Evolutionary conservation across 2,797 vertebrate species (phyloP).

Genomic region (Nasua narica): DNA sequence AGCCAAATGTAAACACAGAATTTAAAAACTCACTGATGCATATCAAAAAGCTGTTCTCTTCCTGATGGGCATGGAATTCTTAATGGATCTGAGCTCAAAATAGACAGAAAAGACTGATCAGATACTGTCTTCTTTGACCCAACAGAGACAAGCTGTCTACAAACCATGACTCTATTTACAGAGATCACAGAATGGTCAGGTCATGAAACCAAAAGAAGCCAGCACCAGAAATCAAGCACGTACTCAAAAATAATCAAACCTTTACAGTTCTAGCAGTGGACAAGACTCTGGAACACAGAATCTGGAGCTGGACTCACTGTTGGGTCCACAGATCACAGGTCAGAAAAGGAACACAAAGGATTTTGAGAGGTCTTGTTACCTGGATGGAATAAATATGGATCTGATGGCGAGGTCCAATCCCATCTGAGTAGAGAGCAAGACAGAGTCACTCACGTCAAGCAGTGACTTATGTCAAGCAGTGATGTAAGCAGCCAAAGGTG

Average conservation of each 20-base stretch:
- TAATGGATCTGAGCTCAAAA: conserved; percentile 5
- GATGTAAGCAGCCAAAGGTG: neutral
- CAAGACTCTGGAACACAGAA: neutral
- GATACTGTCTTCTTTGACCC: neutral
- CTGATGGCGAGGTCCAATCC: neutral
- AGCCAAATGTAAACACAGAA: conserved; percentile 13
- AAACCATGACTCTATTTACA: neutral
- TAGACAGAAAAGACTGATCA: neutral
- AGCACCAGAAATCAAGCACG: neutral
- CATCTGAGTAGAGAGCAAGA: neutral
- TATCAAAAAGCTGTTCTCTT: conserved; percentile 3
- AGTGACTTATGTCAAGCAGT: neutral
- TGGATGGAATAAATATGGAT: neutral
- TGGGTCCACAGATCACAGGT: neutral
- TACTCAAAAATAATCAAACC: conserved; percentile 11
- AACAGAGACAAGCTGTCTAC: neutral
- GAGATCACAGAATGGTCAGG: neutral
- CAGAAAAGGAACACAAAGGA: neutral
- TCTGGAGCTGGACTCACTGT: neutral
- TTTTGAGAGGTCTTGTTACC: neutral
- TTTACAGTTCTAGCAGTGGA: neutral
- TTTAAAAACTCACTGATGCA: conserved; percentile 13
- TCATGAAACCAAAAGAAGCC: neutral
- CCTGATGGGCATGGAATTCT: neutral
- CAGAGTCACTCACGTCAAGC: neutral